Base-by-base conservation (phyloP, 2,888 invertebrate genomes). In the Adelphocoris suturalis region DNA sequence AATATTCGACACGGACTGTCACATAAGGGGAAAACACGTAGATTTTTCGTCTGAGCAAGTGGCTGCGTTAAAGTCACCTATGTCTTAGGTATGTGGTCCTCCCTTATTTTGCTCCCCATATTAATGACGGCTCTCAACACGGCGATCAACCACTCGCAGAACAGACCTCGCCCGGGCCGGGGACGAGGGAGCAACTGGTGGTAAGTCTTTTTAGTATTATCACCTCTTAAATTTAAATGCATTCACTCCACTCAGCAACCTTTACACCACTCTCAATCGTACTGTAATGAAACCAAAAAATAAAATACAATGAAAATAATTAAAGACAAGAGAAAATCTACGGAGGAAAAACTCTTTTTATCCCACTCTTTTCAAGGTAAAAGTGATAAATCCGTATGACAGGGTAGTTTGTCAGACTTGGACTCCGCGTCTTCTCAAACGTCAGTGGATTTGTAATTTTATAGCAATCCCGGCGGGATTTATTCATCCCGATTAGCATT, bases 121-220 rank as follows among this genome's bases (percentile, higher is more conserved):
- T 92, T 95, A 93, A 94, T 95, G 93, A 94, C 93, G 94, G 93
- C 95, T 93, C 93, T 94, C 93, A 94, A 95, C 90, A 93, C 94
- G 93, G 93, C 93, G 82, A 92, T 93, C 90, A 93, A 93, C 80
- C 93, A 93, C 89, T 92, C 93, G 85, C 92, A 92, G 91, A 93
- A 93, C 91, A 93, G 93, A 92, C 95, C 95, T 93, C 96, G 96
- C 93, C 95, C 95, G 92, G 95, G 96, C 93, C 95, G 97, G 93
- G 97, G 97, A 93, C 95, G 97, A 93, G 97, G 97, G 93, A 97
- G 97, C 92, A 97, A 97, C 96, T 97, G 97, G 97, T 97, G 97
- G 97, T 97, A 94, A 95, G 97, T 95, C 92, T 87, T 46, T 90
- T 47, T 46, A 76, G n/a, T 47, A 82, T 89, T 28, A 48, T 68